Percentiles rank a stretch among this genome's conserved stretches.
These are phyloP conservation scores for Excalfactoria chinensis DNA, from an alignment of 2,113 vertebrate species.

Conservation along the genomic window DNA sequence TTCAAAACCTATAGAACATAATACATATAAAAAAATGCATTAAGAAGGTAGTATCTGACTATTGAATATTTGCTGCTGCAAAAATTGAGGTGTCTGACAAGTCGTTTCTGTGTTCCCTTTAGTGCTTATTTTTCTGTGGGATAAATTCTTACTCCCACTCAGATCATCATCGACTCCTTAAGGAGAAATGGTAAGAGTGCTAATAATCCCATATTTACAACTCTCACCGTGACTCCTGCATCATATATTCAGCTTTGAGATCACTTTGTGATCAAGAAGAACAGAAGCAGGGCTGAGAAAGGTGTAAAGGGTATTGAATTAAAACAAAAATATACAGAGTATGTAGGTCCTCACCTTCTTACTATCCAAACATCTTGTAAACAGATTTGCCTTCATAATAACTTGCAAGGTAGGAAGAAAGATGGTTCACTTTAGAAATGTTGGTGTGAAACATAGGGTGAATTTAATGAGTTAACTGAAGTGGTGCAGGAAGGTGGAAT, in stretches of 20 bases:
- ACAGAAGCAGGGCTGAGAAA: background rate
- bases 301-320: background rate
- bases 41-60: background rate
- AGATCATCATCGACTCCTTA: background rate
- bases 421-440: background rate
- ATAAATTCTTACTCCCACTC: background rate
- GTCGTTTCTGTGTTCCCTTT: background rate
- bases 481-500: background rate
- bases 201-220: slow-evolving; percentile 2
- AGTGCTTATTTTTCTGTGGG: background rate
- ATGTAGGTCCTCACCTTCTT: background rate
- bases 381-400: slow-evolving; percentile 18
- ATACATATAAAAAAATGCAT: slow-evolving; percentile 38
- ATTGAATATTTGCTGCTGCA: background rate
- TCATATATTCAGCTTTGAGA: background rate
- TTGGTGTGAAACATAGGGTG: background rate
- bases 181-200: background rate
- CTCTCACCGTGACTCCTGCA: background rate
- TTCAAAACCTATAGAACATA: slow-evolving; percentile 37
- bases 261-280: background rate
- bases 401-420: background rate
- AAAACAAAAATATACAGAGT: background rate
- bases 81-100: background rate
- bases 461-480: slow-evolving; percentile 3
- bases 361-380: background rate